Evolutionary conservation across 2,113 vertebrate genomes (phyloP).

Genomic region (Stictonetta naevosa): DNA sequence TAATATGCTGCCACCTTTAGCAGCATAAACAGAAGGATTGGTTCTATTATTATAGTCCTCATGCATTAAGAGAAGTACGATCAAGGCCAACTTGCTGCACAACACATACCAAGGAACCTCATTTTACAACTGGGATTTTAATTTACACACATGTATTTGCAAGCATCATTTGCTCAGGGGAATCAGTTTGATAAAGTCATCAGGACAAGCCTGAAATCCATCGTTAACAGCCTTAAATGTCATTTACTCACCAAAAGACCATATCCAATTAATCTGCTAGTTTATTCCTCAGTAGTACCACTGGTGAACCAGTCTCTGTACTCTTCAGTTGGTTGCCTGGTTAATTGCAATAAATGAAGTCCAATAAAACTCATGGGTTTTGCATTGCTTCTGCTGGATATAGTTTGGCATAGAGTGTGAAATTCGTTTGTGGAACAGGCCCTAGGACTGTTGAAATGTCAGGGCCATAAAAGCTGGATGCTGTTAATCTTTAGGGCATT

Average conservation of each 20-base stretch:
- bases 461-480: background rate
- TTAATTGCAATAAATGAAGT: background rate
- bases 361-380: background rate
- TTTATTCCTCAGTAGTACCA: background rate
- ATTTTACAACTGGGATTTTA: background rate
- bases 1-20: background rate
- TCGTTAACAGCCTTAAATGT: background rate
- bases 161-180: background rate
- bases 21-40: background rate
- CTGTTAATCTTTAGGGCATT: background rate
- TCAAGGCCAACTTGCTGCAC: background rate
- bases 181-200: background rate
- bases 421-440: accelerated
- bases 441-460: background rate
- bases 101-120: background rate
- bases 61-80: background rate
- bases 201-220: background rate
- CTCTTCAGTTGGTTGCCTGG: background rate
- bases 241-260: background rate
- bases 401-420: background rate
- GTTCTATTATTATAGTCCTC: background rate
- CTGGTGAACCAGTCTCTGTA: background rate
- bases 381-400: background rate
- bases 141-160: background rate
- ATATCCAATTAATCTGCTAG: background rate